Conservation (phyloP, 1,140 invertebrate genomes). For the Nasonia longicornis region DNA sequence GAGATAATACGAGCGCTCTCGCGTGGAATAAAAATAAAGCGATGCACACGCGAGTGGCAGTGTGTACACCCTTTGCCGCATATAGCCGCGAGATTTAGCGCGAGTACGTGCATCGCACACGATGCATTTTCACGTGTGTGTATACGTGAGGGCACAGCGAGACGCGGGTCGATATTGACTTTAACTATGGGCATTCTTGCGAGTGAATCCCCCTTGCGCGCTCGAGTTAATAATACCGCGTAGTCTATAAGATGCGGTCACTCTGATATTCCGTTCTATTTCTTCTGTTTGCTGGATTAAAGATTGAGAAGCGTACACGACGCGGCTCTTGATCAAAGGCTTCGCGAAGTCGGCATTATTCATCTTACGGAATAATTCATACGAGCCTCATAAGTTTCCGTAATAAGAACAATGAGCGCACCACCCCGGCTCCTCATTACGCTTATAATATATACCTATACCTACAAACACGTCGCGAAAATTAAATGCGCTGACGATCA, state of each 20-base stretch:
- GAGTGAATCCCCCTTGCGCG: background rate
- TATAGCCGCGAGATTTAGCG: no score
- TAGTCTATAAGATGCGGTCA: background rate
- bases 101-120: no score
- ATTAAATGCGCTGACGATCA: slow-evolving; percentile 1
- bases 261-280: background rate
- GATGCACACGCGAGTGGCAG: no score
- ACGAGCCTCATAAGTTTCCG: background rate
- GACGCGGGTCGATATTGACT: background rate
- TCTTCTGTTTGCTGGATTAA: background rate
- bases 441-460: no score
- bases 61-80: no score
- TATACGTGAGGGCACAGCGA: no score
- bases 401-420: no score
- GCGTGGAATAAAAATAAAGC: no score
- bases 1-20: background rate
- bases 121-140: no score
- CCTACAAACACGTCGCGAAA: background rate
- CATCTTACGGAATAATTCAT: background rate
- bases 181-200: background rate
- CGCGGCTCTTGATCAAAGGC: background rate
- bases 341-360: background rate
- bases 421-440: no score
- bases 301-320: background rate
- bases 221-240: background rate